phyloP scores from a whole-genome alignment of 2,888 invertebrate species.

The Parnassius orleans region DNA sequence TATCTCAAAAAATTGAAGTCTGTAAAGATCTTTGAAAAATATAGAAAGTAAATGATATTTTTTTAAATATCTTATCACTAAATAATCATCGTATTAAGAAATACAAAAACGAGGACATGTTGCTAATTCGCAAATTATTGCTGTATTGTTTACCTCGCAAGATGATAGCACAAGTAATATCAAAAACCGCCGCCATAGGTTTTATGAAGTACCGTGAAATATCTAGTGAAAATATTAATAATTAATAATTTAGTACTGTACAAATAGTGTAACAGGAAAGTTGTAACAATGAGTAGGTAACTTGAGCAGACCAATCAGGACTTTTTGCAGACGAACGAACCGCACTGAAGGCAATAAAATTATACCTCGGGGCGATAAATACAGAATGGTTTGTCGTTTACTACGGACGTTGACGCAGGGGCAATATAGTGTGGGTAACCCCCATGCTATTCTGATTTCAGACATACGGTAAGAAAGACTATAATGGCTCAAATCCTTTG shows the following conservation, averaged over 20 bases:
- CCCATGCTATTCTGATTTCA: constrained; percentile 21
- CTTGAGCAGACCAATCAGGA: constrained; percentile 25
- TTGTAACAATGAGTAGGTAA: background rate
- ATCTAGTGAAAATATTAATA: too few species aligned
- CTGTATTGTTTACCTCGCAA: too few species aligned
- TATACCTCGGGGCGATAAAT: constrained; percentile 47
- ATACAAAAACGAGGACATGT: too few species aligned
- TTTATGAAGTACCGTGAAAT: too few species aligned
- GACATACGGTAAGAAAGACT: constrained; percentile 18
- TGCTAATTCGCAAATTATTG: too few species aligned
- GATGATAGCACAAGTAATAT: too few species aligned
- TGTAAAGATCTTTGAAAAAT: too few species aligned
- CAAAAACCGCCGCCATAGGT: too few species aligned
- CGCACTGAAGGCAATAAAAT: constrained; percentile 47
- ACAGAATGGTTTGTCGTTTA: constrained; percentile 35
- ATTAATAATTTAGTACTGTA: background rate
- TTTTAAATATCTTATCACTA: too few species aligned
- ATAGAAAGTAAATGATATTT: too few species aligned
- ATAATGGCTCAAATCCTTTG: constrained; percentile 22
- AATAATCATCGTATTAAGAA: too few species aligned
- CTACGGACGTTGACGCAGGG: constrained; percentile 23
- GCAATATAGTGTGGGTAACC: constrained; percentile 14
- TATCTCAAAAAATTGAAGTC: too few species aligned
- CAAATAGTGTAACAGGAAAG: background rate
- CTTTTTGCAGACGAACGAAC: constrained; percentile 26